Conservation (phyloP, 2,113 vertebrate species). For the Zosterops japonicus region DNA sequence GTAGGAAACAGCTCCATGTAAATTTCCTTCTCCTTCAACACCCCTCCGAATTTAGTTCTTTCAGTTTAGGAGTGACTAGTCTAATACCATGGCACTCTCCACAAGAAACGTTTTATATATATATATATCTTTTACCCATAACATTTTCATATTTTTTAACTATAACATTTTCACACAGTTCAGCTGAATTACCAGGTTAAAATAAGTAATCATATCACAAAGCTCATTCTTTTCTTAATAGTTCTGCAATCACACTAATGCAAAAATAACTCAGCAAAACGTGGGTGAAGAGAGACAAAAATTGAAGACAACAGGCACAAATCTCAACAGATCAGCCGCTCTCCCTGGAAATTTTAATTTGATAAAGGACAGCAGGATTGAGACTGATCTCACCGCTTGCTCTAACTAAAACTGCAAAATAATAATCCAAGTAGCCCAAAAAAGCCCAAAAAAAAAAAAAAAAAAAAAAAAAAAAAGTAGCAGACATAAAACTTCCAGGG, state of each 20-base stretch:
- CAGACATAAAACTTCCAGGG: not conserved
- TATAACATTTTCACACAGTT: not conserved
- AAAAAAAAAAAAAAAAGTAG: not conserved
- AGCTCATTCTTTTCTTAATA: not conserved
- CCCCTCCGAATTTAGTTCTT: not conserved
- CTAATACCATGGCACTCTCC: not conserved
- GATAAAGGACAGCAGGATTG: not conserved
- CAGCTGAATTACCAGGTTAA: not conserved
- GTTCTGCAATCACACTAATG: not conserved
- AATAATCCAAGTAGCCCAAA: not conserved
- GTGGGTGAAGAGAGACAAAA: not conserved
- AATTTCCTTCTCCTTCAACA: not conserved
- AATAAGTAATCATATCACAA: not conserved
- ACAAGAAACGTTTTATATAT: not conserved
- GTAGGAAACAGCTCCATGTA: not conserved
- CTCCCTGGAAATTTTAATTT: not conserved
- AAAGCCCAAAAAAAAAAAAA: not conserved
- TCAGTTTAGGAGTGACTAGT: not conserved
- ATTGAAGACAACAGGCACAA: not conserved
- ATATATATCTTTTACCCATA: fast-evolving
- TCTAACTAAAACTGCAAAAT: not conserved
- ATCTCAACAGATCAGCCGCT: not conserved
- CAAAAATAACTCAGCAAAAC: not conserved
- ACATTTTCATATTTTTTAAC: not conserved
- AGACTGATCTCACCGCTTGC: not conserved